Base-by-base conservation (phyloP, 2,888 invertebrate genomes). In the Caradrina clavipalpis region DNA sequence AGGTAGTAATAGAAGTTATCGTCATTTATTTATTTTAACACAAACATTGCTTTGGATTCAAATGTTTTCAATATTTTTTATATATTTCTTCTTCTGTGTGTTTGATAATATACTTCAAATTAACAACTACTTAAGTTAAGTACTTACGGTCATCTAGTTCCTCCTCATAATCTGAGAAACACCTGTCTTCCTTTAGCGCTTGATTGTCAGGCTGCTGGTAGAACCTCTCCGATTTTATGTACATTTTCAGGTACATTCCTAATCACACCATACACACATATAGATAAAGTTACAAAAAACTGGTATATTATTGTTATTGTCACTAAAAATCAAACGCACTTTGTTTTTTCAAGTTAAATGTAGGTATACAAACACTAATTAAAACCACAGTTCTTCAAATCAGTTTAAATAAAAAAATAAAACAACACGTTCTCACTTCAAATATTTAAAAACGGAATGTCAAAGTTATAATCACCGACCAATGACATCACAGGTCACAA, bases 221-320 rank as follows among this genome's bases (percentile, higher is more conserved):
- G 70, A 95, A 95, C 85, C 94, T 89, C 81, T 95, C 95, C 73
- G 95, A 92, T 88, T 95, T 95, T 67, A 95, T 95, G 82, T 94
- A 95, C 95, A 95, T 95, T 89, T 95, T 94, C 35, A 95, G 85
- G 91, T 93, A 95, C 95, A 95, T 94, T 86, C 89, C 93, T 63
- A 68, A 63, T 69, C 69, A 82, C 81, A 49, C 74, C 19, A n/a
- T 65, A 73, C 53, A 73, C 78, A 70, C 69, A 77, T 69, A 78
- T 15, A 67, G 31, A 54, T 19, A 58, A 51, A 26, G 22, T 39
- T 42, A 49, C 1, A 22, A 50, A 51, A 42, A 59, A 22, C 0
- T 19, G 8, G 26, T 55, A 13, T 53, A 53, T 35, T 59, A n/a
- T 73, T 59, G 19, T 73, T 73, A 59, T 53, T 66, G 58, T 73